Conservation (phyloP, 1,140 invertebrate species). For the Cataglyphis hispanica region DNA sequence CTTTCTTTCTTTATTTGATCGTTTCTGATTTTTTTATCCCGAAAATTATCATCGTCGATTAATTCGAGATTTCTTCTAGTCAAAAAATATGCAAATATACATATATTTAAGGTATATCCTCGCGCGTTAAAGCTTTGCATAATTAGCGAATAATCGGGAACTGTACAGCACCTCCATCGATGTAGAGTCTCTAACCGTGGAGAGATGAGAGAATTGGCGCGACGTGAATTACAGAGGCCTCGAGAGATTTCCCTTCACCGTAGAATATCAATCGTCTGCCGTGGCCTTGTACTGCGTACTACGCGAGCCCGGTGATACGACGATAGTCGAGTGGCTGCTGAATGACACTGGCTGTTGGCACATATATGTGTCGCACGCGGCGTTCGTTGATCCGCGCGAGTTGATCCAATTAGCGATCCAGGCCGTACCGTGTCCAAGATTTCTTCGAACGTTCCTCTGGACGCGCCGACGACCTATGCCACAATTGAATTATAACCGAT, state of each 20-base stretch:
- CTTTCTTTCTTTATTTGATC: not conserved
- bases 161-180: not conserved
- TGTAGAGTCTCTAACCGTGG: not conserved
- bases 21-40: not conserved
- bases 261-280: slow-evolving; percentile 44
- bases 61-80: not conserved
- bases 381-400: slow-evolving; percentile 76
- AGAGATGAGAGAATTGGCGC: not conserved
- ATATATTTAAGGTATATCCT: not conserved
- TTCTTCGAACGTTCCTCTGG: slow-evolving; percentile 39
- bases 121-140: not conserved
- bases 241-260: slow-evolving; percentile 43
- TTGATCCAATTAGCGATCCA: slow-evolving; percentile 77
- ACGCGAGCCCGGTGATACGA: slow-evolving; percentile 14
- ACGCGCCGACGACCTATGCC: not conserved
- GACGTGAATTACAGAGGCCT: not conserved
- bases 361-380: slow-evolving; percentile 54
- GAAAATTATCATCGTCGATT: not conserved
- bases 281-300: slow-evolving; percentile 54
- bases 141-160: not conserved
- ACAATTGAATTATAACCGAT: slow-evolving; percentile 5
- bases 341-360: slow-evolving; percentile 45
- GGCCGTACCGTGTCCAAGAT: slow-evolving; percentile 32
- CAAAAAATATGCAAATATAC: too few species aligned
- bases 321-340: not conserved